Percentiles rank a stretch among this genome's conserved stretches.
These are phyloP conservation scores for Podocnemis expansa DNA, from an alignment of 2,113 vertebrate genomes.

Conservation along the genomic window DNA sequence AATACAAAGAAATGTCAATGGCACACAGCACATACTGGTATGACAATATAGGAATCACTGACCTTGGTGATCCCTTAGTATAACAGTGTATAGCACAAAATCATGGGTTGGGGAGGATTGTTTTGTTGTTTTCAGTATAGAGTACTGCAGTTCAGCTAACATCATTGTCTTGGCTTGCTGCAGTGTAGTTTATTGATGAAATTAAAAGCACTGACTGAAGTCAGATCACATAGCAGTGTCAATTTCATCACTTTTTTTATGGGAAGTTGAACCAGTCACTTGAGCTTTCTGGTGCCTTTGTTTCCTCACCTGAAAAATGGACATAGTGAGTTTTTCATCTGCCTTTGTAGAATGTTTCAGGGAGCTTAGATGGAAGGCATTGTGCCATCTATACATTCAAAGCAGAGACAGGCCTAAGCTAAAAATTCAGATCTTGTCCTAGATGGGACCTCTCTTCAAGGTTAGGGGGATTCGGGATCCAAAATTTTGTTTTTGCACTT, in stretches of 20 bases:
- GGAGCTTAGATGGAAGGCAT: background rate
- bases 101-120: background rate
- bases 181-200: background rate
- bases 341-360: background rate
- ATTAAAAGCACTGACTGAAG: background rate
- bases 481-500: background rate
- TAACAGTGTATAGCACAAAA: background rate
- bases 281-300: background rate
- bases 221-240: background rate
- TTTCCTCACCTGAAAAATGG: background rate
- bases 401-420: background rate
- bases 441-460: background rate
- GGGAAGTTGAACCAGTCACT: background rate
- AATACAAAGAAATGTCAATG: constrained; percentile 37
- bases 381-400: background rate
- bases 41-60: background rate
- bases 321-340: background rate
- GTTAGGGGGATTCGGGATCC: background rate
- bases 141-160: background rate
- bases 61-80: background rate
- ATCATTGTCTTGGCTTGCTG: background rate
- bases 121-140: background rate
- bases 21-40: background rate
- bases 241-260: background rate
- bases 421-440: background rate